These are phyloP conservation scores for Mus minutoides DNA, from an alignment of 2,797 vertebrate species.

Conservation along the genomic window DNA sequence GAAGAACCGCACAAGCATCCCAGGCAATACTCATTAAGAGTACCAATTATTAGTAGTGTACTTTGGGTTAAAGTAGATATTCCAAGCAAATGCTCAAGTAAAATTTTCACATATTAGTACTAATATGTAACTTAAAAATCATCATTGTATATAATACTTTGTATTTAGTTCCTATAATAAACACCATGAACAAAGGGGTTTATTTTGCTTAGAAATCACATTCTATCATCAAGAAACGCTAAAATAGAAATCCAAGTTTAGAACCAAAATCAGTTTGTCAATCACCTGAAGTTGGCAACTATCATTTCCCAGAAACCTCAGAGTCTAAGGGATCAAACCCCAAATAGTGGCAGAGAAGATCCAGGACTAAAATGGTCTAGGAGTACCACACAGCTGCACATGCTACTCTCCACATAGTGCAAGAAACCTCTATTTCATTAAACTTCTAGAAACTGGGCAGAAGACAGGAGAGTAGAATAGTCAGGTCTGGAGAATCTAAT, in stretches of 20 bases:
- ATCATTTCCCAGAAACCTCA: background rate
- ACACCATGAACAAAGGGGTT: background rate
- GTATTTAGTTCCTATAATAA: background rate
- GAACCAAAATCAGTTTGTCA: background rate
- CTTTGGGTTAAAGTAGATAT: conserved; percentile 10
- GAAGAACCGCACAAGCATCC: conserved; percentile 32
- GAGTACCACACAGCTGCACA: too few species aligned
- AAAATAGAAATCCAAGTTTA: background rate
- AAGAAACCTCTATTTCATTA: background rate
- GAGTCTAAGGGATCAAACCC: background rate
- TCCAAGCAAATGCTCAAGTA: background rate
- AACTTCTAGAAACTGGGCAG: background rate
- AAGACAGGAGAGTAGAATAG: background rate
- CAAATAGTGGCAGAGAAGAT: background rate
- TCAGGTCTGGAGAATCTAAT: background rate
- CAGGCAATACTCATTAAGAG: conserved; percentile 36
- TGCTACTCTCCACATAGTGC: background rate
- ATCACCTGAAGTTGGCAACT: background rate
- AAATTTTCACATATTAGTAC: background rate
- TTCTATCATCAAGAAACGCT: background rate
- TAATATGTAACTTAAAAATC: background rate
- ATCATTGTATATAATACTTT: background rate
- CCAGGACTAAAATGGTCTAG: background rate
- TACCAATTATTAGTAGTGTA: background rate
- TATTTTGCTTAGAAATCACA: background rate